A percentile compares a stretch with the other conserved stretches of the same genome.
Evolutionary conservation across 2,888 invertebrate genomes (phyloP).

Genomic region (Suillia variegata): DNA sequence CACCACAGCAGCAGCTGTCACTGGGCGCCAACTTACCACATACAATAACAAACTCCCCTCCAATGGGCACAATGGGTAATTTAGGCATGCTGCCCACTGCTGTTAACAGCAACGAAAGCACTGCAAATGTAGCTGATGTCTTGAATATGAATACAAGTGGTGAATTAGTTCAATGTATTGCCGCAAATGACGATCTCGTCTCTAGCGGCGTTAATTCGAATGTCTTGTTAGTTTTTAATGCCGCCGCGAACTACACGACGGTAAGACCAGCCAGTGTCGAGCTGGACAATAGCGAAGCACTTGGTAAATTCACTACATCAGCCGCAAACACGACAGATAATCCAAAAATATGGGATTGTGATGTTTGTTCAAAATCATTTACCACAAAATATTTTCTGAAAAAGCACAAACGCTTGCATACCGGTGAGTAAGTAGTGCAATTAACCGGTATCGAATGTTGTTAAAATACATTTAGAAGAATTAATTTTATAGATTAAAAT

Average conservation of each 20-base stretch:
- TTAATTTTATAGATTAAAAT: no score
- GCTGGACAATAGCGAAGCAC: conserved; percentile 6
- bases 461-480: no score
- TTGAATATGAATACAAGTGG: conserved; percentile 23
- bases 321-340: conserved; percentile 56
- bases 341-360: conserved; percentile 85
- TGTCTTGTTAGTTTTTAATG: conserved; percentile 29
- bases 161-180: conserved; percentile 22
- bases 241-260: neutral
- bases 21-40: neutral
- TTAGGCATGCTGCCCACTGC: conserved; percentile 17
- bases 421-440: conserved; percentile 72
- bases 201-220: conserved; percentile 21
- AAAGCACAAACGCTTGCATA: conserved; percentile 85
- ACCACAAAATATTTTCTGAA: conserved; percentile 89
- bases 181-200: conserved; percentile 9
- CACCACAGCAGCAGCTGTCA: conserved; percentile 20
- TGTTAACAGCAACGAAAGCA: neutral
- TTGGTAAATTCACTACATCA: no score
- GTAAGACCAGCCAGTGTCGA: neutral
- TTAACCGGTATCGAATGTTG: no score
- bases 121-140: neutral
- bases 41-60: neutral
- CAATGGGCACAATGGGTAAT: neutral
- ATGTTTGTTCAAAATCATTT: conserved; percentile 81